Evolutionary conservation across 2,888 invertebrate genomes (phyloP), one percentile per base, ranked within the genome.

Genomic region (Drosophila greeni): DNA sequence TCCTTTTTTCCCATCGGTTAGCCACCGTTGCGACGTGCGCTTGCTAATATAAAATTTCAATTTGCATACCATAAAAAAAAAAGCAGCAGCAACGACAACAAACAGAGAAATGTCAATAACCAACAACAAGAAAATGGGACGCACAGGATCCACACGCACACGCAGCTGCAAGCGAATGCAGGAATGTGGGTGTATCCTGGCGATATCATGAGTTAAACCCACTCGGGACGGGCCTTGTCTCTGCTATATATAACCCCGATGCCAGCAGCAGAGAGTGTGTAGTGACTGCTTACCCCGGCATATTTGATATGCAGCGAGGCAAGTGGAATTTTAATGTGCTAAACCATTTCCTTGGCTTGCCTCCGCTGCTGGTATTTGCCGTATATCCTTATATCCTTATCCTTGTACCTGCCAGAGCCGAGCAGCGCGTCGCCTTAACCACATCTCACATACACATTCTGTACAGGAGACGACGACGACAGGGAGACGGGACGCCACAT

Each of bases 261-360:
- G 14, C 11, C 29, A 3, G 18, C 14, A 18, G 61, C 34, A 16
- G 43, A 43, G 34, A 24, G 49, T 39, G 34, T 29, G 49, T 39
- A 45, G 37, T 42, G 59, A 37, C 54, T 73, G 76, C 66, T 73
- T 74, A 68, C 62, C 62, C 66, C 70, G 76, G 71, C 79, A 75
- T 84, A 82, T 80, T 82, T 84, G 80, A 77, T 82, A 84, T 82
- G 84, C 81, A 80, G 72, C 82, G 74, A 71, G 68, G 81, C 81
- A 81, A 84, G 80, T 72, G 84, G 80, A 81, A 81, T 81, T 81
- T 84, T 81, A 81, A 81, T 81, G 81, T 75, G 82, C 84, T 75
- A 84, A 81, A 70, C 84, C 84, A 81, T 81, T 84, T 81, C 71
- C 76, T 70, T 81, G 76, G 82, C 74, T 77, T 62, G 36, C 23